Conservation (phyloP, 2,888 invertebrate genomes). For the Ceriagrion tenellum region DNA sequence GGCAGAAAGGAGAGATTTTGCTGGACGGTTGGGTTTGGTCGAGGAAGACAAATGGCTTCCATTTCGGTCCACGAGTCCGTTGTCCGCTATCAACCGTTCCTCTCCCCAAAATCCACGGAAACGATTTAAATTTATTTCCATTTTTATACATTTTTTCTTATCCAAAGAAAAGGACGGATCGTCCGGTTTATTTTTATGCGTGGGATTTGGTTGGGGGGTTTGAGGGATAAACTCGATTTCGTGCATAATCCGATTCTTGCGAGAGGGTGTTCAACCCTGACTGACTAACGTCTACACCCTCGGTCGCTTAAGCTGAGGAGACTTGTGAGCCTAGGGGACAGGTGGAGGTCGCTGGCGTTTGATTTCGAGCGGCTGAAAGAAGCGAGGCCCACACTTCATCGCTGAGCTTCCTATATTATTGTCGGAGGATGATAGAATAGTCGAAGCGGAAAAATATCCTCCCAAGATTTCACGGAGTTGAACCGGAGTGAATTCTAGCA, state of each 20-base stretch:
- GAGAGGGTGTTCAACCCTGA: not conserved
- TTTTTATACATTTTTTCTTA: not conserved
- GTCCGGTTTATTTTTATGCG: not conserved
- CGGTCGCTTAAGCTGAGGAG: not conserved
- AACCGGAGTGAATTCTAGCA: no score
- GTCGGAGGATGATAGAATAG: no score
- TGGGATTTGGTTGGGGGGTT: not conserved
- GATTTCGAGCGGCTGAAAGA: no score
- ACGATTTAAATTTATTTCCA: not conserved
- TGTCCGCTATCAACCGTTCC: not conserved
- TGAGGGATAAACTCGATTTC: not conserved
- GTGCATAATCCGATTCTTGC: not conserved
- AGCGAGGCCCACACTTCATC: no score
- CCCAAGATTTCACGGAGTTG: no score
- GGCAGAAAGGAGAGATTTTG: conserved; percentile 14
- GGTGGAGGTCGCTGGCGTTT: not conserved
- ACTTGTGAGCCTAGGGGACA: not conserved
- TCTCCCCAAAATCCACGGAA: not conserved
- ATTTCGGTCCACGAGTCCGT: not conserved
- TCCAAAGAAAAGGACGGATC: not conserved
- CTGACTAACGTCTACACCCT: not conserved
- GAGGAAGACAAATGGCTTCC: not conserved
- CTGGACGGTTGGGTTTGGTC: not conserved
- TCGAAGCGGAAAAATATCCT: no score
- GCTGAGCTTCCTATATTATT: no score